phyloP scores from a whole-genome alignment of 2,888 invertebrate genomes.

The Dexiosoma caninum region DNA sequence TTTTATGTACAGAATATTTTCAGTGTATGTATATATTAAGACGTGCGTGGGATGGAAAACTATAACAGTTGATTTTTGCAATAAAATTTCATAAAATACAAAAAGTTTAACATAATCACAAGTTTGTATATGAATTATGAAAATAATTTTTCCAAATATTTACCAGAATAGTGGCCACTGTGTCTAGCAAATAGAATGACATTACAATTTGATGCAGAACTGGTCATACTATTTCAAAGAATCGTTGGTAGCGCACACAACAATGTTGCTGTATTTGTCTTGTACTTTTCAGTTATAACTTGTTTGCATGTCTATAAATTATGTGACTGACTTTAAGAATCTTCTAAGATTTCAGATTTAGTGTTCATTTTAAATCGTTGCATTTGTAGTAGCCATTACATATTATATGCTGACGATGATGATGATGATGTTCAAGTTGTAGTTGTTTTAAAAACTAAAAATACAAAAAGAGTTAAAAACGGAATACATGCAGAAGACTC shows the following conservation, averaged over 20 bases:
- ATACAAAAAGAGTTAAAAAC: conserved; percentile 1
- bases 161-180: neutral
- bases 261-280: conserved; percentile 62
- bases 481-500: conserved; percentile 52
- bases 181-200: neutral
- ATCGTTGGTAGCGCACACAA: conserved; percentile 30
- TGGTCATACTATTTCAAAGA: conserved; percentile 3
- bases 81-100: too few species aligned
- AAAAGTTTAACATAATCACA: too few species aligned
- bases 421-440: conserved; percentile 19
- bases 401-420: conserved; percentile 24
- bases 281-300: conserved; percentile 68
- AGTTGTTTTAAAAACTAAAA: conserved; percentile 11
- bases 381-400: conserved; percentile 43
- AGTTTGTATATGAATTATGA: neutral
- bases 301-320: conserved; percentile 74
- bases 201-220: conserved; percentile 3
- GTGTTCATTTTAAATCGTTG: conserved; percentile 40
- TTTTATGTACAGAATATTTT: too few species aligned
- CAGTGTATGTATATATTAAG: too few species aligned
- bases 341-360: conserved; percentile 66
- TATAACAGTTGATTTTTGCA: too few species aligned
- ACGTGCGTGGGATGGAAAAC: too few species aligned
- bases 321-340: conserved; percentile 67
- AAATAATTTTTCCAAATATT: neutral